phyloP scores from a whole-genome alignment of 2,797 vertebrate genomes.

The Anabacerthia variegaticeps region DNA sequence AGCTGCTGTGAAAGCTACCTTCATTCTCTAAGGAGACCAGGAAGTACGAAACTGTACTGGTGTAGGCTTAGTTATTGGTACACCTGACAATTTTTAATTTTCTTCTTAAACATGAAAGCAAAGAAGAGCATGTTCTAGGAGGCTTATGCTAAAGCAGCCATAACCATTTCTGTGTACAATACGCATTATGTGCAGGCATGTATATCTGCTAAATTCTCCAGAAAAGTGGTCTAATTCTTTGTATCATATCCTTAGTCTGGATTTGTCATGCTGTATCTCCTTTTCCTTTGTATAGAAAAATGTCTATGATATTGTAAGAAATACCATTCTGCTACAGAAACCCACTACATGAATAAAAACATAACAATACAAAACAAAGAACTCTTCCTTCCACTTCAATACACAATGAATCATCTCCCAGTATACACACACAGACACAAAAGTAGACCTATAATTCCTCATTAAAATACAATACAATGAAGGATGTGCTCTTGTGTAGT shows the following conservation, averaged over 20 bases:
- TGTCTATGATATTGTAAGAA: rapidly evolving
- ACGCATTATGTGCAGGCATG: not conserved
- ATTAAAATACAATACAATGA: not conserved
- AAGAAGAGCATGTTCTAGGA: not conserved
- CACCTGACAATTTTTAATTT: not conserved
- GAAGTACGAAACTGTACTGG: not conserved
- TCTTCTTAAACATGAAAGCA: not conserved
- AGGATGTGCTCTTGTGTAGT: not conserved
- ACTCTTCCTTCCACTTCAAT: not conserved
- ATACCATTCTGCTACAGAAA: not conserved
- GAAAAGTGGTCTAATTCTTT: not conserved
- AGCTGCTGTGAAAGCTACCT: not conserved
- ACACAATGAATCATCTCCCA: not conserved
- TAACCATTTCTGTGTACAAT: rapidly evolving
- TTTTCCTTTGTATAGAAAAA: not conserved
- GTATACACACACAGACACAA: not conserved
- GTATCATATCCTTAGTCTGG: not conserved
- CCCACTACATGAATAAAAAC: not conserved
- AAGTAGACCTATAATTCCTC: not conserved
- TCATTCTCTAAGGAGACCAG: not conserved
- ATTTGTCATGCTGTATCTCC: not conserved
- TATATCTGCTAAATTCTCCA: not conserved
- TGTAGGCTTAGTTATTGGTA: not conserved
- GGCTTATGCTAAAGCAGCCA: not conserved
- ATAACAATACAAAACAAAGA: not conserved